Evolutionary conservation across 2,113 vertebrate species (phyloP), one percentile per base, ranked within the genome.

Genomic region (Tor tambroides): DNA sequence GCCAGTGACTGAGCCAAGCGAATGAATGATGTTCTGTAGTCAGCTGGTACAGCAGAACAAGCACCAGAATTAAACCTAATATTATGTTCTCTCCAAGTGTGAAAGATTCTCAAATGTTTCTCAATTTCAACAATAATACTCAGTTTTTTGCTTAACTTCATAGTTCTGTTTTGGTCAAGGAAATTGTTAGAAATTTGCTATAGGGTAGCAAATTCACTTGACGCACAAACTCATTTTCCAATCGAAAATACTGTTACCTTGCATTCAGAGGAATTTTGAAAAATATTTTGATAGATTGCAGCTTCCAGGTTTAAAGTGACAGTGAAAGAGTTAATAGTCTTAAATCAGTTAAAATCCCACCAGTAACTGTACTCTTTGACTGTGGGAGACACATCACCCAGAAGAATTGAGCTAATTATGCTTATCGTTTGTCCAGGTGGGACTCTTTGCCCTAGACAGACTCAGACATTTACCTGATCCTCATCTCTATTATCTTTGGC

Each of bases 401-500:
- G n/a, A 81, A 28, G 56, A 43, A 65, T 4, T 81, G 23, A 63
- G 56, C 9, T 23, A 23, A 35, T 12, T 30, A 23, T 1, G 17
- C 4, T 38, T 3, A 61, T 38, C 5, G 3, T 81, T 81, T 43
- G 79, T 63, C 32, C 21, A 63, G 54, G 32, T n/a, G 23, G 11
- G 14, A 43, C 8, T 28, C 1, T 54, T 17, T 32, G 6, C 4
- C 54, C 43, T 17, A 54, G 26, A 77, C 23, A 15, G 78, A 38
- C 28, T 38, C 14, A 0, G n/a, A 46, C 8, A 9, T 65, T 26
- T 43, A 46, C 12, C 14, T 46, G 21, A 75, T n/a, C 23, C 56
- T 63, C 6, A 23, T 81, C n/a, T 65, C 35, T 65, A 28, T 28
- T 81, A 38, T 30, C 59, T 81, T 28, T 81, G 79, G 15, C n/a